Conservation (phyloP, 2,888 invertebrate genomes). For the Zele albiditarsus region DNA sequence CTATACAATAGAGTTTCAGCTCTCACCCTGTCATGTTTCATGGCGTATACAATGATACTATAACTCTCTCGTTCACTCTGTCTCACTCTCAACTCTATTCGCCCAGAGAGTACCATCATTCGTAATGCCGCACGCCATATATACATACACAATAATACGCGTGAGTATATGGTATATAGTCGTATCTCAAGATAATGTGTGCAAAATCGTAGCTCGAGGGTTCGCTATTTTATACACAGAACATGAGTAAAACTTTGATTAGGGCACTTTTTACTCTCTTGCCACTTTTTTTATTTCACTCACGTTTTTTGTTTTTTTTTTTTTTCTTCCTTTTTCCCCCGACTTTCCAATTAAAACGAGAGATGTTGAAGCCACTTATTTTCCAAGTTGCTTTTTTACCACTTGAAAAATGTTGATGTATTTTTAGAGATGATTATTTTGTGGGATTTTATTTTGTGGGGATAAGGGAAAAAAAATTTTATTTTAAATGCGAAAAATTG, state of each 20-base stretch:
- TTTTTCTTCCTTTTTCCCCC: background rate
- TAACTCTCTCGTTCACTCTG: slow-evolving; percentile 57
- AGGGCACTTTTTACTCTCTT: slow-evolving; percentile 44
- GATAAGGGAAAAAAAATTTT: too few relatives aligned
- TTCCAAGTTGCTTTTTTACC: background rate
- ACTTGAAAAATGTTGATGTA: background rate
- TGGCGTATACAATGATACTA: slow-evolving; percentile 67
- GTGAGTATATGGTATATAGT: slow-evolving; percentile 30
- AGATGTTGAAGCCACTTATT: slow-evolving; percentile 10
- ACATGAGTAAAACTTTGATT: slow-evolving; percentile 47
- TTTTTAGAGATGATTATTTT: background rate
- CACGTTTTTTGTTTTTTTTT: slow-evolving; percentile 12
- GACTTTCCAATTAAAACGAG: background rate
- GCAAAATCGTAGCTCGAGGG: slow-evolving; percentile 45
- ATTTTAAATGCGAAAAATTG: too few relatives aligned
- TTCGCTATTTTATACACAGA: background rate
- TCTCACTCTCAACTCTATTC: slow-evolving; percentile 44
- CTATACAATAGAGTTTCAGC: slow-evolving; percentile 64
- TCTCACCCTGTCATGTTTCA: slow-evolving; percentile 68
- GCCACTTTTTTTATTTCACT: slow-evolving; percentile 10
- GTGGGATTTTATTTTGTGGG: background rate
- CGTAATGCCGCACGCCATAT: slow-evolving; percentile 47
- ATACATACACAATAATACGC: background rate
- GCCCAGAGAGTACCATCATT: slow-evolving; percentile 47
- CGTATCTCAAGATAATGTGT: slow-evolving; percentile 69